Base-by-base conservation (phyloP, 2,797 vertebrate species). In the Ficedula albicollis region DNA sequence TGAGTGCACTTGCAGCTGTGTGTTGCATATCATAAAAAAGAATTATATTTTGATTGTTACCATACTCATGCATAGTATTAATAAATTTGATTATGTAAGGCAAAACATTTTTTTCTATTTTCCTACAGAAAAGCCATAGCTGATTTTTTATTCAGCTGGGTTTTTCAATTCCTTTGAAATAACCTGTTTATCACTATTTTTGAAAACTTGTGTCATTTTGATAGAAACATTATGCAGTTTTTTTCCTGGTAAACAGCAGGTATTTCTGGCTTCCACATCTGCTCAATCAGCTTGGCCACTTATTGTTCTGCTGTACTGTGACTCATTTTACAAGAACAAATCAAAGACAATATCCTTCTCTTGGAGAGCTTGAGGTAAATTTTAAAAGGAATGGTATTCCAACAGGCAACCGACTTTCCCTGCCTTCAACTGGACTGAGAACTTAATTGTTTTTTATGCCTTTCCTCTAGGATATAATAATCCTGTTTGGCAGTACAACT, bases 101-200 rank as follows among this genome's bases (percentile, higher is more conserved):
- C 10, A 52, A 77, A 62, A 55, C 3, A 68, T 80, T 73, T 26
- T 8, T 8, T 13, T 1, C 2, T 48, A 2, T 4, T 1, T 3
- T 63, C n/a, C n/a, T 59, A 44, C 0, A 4, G 29, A 68, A 74
- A 46, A 39, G 8, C 3, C 70, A 8, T 26, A 23, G 4, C 1
- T 60, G 23, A 8, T 38, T 30, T 49, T 54, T 51, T 60, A 41
- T 27, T 38, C 27, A 3, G 3, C 56, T 52, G 10, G 1, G 9
- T 59, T 81, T 85, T 46, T 36, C 5, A 7, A 56, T 9, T 34
- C 16, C 6, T 54, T 85, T 89, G 20, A 67, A 85, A 58, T 22
- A 72, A 4, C 0, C 60, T n/a, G 15, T 4, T 32, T 52, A 27
- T 2, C 4, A 41, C 4, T 48, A 15, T 11, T 58, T 62, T 54